Percentiles rank a stretch among this genome's conserved stretches.
phyloP scores from a whole-genome alignment of 1,140 invertebrate species.

The Drosophila sucinea region DNA sequence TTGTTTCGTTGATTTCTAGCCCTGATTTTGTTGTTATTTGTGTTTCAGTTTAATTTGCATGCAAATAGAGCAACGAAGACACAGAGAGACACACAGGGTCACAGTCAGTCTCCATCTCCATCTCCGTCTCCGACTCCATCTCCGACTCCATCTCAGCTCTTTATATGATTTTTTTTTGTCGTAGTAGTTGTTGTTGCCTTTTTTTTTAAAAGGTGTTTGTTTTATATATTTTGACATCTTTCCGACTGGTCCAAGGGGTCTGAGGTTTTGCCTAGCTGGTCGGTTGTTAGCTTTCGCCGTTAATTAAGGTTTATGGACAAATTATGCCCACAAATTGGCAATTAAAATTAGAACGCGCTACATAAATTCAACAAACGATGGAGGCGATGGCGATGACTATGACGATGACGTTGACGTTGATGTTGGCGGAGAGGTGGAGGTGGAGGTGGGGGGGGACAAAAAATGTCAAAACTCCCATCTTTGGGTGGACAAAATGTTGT shows the following conservation, averaged over 20 bases:
- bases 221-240: conserved; percentile 77
- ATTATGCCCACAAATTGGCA: conserved; percentile 81
- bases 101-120: neutral
- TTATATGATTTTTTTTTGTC: conserved; percentile 3
- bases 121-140: neutral
- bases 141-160: neutral
- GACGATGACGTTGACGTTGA: conserved; percentile 23
- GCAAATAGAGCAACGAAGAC: conserved; percentile 56
- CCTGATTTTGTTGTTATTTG: conserved; percentile 24
- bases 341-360: conserved; percentile 79
- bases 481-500: conserved; percentile 62
- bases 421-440: neutral
- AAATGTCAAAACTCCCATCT: conserved; percentile 33
- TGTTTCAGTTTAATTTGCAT: conserved; percentile 66
- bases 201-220: conserved; percentile 66
- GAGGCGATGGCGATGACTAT: conserved; percentile 16
- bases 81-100: conserved; percentile 34
- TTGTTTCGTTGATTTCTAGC: conserved; percentile 8
- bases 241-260: conserved; percentile 12
- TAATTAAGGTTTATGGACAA: conserved; percentile 81
- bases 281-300: conserved; percentile 73
- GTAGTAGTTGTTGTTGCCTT: conserved; percentile 18
- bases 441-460: too few species aligned
- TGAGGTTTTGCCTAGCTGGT: conserved; percentile 20
- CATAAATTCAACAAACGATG: conserved; percentile 71